Evolutionary conservation across 2,888 invertebrate species (phyloP).

Genomic region (Chirona hameri): DNA sequence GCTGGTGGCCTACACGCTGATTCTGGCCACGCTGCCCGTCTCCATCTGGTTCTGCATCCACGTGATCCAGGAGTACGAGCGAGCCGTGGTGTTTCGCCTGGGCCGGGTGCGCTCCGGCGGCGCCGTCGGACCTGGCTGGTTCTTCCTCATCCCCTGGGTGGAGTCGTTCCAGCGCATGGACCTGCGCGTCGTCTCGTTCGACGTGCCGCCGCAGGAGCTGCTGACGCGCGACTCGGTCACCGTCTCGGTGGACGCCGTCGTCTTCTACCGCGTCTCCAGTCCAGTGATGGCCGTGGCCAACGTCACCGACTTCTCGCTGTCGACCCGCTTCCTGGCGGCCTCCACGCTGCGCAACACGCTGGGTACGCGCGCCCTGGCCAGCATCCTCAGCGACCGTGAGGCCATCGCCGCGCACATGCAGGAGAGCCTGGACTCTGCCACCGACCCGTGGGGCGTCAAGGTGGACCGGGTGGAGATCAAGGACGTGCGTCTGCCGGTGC

Average conservation of each 20-base stretch:
- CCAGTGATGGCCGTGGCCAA: not conserved
- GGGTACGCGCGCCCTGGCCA: constrained; percentile 85
- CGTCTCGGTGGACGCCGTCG: constrained; percentile 35
- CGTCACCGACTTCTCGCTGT: constrained; percentile 52
- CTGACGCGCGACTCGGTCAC: constrained; percentile 37
- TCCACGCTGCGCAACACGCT: constrained; percentile 84
- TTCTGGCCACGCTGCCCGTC: constrained; percentile 23
- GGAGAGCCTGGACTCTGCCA: constrained; percentile 74
- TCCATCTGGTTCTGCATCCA: constrained; percentile 39
- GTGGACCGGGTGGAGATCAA: constrained; percentile 94
- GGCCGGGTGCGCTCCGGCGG: constrained; percentile 53
- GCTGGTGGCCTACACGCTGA: not conserved
- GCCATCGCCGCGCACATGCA: constrained; percentile 89
- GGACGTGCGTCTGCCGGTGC: constrained; percentile 46
- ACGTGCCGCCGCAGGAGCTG: constrained; percentile 62
- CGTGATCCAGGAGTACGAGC: constrained; percentile 53
- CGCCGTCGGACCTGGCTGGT: constrained; percentile 56
- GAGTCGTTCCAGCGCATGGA: constrained; percentile 57
- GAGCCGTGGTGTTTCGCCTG: constrained; percentile 53
- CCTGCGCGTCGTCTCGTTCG: constrained; percentile 58
- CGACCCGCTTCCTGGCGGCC: constrained; percentile 74
- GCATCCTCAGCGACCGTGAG: constrained; percentile 86
- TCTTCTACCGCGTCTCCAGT: constrained; percentile 33
- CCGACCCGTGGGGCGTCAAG: constrained; percentile 89
- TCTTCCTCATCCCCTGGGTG: constrained; percentile 61